These are phyloP conservation scores for Drosophila santomea DNA, from an alignment of 1,140 invertebrate species.

Conservation along the genomic window DNA sequence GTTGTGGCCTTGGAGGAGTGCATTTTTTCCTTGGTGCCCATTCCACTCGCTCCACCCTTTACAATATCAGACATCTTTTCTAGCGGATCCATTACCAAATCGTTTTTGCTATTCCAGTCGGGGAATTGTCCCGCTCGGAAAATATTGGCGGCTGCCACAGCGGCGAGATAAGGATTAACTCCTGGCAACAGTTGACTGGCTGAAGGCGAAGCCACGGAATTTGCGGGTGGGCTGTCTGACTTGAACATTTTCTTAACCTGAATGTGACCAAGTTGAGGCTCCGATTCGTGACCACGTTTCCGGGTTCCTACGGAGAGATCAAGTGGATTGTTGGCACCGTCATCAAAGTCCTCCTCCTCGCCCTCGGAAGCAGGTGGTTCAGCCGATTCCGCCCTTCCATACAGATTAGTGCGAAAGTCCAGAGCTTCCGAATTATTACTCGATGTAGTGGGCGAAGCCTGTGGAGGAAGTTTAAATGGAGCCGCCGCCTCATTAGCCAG, in stretches of 20 bases:
- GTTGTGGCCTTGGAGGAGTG: conserved; percentile 75
- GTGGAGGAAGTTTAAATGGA: conserved; percentile 83
- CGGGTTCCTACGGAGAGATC: conserved; percentile 93
- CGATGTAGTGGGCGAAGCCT: conserved; percentile 80
- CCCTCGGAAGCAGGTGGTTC: conserved; percentile 85
- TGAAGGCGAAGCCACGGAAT: conserved; percentile 88
- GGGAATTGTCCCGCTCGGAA: conserved; percentile 88
- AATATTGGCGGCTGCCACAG: conserved; percentile 90
- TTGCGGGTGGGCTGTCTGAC: conserved; percentile 87
- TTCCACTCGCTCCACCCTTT: conserved; percentile 47
- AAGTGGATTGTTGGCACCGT: conserved; percentile 86
- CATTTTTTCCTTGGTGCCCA: conserved; percentile 79
- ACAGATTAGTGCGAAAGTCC: conserved; percentile 80
- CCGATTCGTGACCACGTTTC: conserved; percentile 85
- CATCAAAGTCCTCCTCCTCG: conserved; percentile 84
- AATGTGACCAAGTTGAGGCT: conserved; percentile 79
- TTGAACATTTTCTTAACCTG: conserved; percentile 83
- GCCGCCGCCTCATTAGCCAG: conserved; percentile 86
- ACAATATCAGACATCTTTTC: conserved; percentile 95
- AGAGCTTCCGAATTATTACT: conserved; percentile 79
- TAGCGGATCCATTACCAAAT: conserved; percentile 91
- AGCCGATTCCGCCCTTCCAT: conserved; percentile 66
- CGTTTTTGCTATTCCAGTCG: conserved; percentile 93
- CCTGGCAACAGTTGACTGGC: conserved; percentile 89
- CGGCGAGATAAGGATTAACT: conserved; percentile 92